Evolutionary conservation across 2,113 vertebrate species (phyloP).

Genomic region (Neotoma lepida): DNA sequence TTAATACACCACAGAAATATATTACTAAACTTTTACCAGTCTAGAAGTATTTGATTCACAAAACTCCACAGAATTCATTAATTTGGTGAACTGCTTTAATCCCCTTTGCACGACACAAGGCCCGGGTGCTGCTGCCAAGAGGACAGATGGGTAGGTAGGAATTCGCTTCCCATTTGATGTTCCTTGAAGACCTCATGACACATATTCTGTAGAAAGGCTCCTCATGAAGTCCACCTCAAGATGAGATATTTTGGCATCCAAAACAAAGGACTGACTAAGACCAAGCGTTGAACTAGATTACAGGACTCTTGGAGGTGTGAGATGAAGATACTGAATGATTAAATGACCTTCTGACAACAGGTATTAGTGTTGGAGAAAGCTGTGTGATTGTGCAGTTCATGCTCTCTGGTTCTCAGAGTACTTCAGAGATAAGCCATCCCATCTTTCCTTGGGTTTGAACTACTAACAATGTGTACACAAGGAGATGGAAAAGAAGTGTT

Average conservation of each 20-base stretch:
- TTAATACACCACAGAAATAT: neutral
- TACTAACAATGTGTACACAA: neutral
- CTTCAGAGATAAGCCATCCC: neutral
- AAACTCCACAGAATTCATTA: neutral
- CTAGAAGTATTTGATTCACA: neutral
- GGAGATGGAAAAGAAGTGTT: neutral
- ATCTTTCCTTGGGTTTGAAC: neutral
- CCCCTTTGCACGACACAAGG: neutral
- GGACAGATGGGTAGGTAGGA: rapidly evolving
- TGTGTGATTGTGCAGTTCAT: neutral
- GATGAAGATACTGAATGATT: neutral
- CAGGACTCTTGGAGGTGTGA: neutral
- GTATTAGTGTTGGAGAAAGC: neutral
- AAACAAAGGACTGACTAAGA: neutral
- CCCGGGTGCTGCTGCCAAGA: neutral
- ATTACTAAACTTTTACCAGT: neutral
- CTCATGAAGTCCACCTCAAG: neutral
- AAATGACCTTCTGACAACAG: neutral
- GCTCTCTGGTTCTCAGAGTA: neutral
- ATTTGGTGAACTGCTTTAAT: neutral
- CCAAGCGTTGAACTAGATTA: neutral
- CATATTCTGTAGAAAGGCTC: neutral
- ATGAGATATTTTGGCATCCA: rapidly evolving
- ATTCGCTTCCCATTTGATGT: neutral
- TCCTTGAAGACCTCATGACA: neutral